These are phyloP conservation scores for Sphenopsis melanotis DNA, from an alignment of 2,797 vertebrate genomes.

Conservation along the genomic window DNA sequence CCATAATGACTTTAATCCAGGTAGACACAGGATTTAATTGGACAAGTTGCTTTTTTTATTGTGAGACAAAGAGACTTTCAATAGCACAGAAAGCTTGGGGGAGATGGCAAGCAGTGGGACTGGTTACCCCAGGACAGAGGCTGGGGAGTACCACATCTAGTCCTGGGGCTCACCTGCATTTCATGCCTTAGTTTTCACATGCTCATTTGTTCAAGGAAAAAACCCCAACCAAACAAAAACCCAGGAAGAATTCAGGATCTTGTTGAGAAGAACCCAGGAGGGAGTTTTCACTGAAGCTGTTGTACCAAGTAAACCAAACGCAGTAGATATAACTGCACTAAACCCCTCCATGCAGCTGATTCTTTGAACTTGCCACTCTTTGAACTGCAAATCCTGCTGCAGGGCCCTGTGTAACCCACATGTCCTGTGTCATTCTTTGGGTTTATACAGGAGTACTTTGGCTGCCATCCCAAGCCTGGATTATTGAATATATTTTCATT, in stretches of 20 bases:
- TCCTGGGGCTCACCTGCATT: background rate
- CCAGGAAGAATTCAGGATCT: background rate
- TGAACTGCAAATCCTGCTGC: background rate
- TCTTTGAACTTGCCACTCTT: background rate
- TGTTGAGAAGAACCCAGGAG: background rate
- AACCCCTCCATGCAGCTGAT: background rate
- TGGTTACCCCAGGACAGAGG: accelerated
- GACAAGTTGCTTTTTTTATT: background rate
- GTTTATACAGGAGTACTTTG: background rate
- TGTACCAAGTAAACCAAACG: background rate
- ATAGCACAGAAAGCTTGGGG: background rate
- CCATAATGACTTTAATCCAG: background rate
- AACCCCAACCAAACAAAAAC: background rate
- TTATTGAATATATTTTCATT: constrained; percentile 20
- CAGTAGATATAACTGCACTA: background rate
- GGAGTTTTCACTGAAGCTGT: background rate
- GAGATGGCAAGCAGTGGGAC: background rate
- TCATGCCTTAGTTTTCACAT: background rate
- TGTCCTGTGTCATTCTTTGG: background rate
- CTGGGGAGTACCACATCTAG: background rate
- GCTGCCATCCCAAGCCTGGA: background rate
- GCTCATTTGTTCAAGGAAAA: background rate
- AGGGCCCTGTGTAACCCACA: background rate
- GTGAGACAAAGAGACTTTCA: background rate
- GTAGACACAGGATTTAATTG: background rate